Base-by-base conservation (phyloP, 2,888 invertebrate species). In the Rhagophthalmus giganteus region DNA sequence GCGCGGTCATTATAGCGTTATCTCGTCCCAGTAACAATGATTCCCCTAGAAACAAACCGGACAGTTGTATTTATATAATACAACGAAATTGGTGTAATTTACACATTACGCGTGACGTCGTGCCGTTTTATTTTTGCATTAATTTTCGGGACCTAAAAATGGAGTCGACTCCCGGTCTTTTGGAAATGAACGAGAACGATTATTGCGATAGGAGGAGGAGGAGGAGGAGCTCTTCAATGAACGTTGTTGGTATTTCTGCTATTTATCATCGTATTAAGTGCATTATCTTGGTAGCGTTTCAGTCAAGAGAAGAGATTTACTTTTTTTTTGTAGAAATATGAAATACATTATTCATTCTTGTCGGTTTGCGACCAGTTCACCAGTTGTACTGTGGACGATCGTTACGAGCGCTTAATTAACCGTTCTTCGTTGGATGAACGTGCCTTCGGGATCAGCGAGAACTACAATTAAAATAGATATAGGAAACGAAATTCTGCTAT, bases 61-160 rank as follows among this genome's bases (percentile, higher is more conserved):
- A 65, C 63, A 58, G 61, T 63, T 62, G 57, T 59, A 51, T 55
- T 56, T 54, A 66, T 63, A 65, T 67, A 65, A 64, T 63, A 59
- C 59, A 62, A 66, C 63, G 60, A 68, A 71, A 69, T 70, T 69
- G 66, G 61, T 59, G 68, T 69, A 71, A 72, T 72, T 71, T 72
- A 65, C 70, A 66, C 67, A 66, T 72, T 72, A 72, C 61, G 63
- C 68, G 67, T 69, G 67, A 69, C 66, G 66, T 66, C n/a, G n/a
- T n/a, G n/a, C n/a, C n/a, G n/a, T n/a, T n/a, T n/a, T n/a, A n/a
- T n/a, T n/a, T n/a, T n/a, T n/a, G n/a, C n/a, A n/a, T n/a, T n/a
- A n/a, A n/a, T n/a, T n/a, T n/a, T n/a, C n/a, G n/a, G n/a, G n/a
- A n/a, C n/a, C n/a, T n/a, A n/a, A n/a, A n/a, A n/a, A n/a, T n/a